Conservation (phyloP, 2,113 vertebrate species). For the Aptenodytes patagonicus region DNA sequence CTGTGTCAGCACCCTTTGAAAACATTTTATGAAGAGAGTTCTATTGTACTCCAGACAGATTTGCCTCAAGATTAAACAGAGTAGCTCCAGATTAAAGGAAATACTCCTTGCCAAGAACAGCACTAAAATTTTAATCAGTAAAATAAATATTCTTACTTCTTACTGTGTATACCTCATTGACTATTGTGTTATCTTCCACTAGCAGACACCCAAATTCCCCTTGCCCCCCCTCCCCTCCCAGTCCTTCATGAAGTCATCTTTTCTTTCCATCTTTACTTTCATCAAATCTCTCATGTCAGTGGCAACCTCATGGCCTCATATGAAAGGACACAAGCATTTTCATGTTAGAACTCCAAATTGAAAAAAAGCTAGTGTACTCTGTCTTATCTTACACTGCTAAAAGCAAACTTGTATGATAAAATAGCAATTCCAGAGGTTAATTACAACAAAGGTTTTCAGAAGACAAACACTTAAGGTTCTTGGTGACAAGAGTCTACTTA, state of each 20-base stretch:
- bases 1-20: slow-evolving; percentile 30
- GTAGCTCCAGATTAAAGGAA: slow-evolving; percentile 60
- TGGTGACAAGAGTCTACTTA: background rate
- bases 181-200: slow-evolving; percentile 29
- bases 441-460: background rate
- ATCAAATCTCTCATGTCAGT: background rate
- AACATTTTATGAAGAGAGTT: slow-evolving; percentile 19
- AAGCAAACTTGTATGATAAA: background rate
- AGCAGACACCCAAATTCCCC: background rate
- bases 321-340: background rate
- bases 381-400: background rate
- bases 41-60: slow-evolving; percentile 51
- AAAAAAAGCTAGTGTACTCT: background rate
- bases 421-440: background rate
- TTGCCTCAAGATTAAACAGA: slow-evolving; percentile 56
- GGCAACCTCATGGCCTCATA: background rate
- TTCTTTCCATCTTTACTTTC: background rate
- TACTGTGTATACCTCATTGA: slow-evolving; percentile 37
- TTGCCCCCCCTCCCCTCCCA: accelerated
- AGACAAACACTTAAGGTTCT: background rate
- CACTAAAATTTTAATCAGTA: slow-evolving; percentile 62
- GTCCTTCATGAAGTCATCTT: slow-evolving; percentile 11
- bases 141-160: slow-evolving; percentile 59
- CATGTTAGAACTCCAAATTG: background rate
- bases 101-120: slow-evolving; percentile 49